Evolutionary conservation across 2,113 vertebrate species (phyloP), one percentile per base, ranked within the genome.

Genomic region (Tichodroma muraria): DNA sequence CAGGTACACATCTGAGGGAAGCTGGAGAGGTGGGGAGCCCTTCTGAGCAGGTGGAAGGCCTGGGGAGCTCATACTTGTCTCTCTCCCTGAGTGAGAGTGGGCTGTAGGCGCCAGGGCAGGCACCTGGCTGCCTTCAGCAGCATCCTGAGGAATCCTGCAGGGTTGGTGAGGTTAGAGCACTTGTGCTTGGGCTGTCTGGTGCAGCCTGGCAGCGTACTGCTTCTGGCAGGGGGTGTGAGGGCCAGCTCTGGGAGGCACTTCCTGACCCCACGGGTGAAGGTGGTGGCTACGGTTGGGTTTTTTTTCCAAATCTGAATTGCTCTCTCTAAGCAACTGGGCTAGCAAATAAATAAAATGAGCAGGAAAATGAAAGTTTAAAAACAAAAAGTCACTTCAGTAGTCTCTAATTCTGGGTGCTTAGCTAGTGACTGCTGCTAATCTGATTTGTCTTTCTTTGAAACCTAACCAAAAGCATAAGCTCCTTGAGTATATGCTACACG

Each of bases 371-470:
- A 33, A 40, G 14, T 59, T 82, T 57, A 40, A 61, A 89, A 53
- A 63, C 47, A 53, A 68, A 54, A 80, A 68, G 8, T 11, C 24
- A 44, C 81, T 96, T 89, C 37, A 60, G 0, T 65, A 64, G n/a
- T 82, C 10, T 69, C 19, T 85, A 56, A 56, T 90, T 88, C 54
- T 90, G 23, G 7, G 22, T 85, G 38, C 63, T 92, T 88, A 90
- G 53, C 71, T 88, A 53, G 59, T 83, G 42, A 73, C 54, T 70
- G 45, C 63, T 73, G 56, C 80, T 94, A 73, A 90, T 92, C 91
- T 88, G 86, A 85, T 95, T 85, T 93, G 42, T 66, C 28, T 73
- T 13, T 65, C 63, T 88, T 70, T 84, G 53, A 94, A 86, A 73
- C 42, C 18, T 73, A 59, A 70, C 31, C 59, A 56, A 71, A 90